Conservation (phyloP, 2,113 vertebrate genomes). For the Nothocercus julius region DNA sequence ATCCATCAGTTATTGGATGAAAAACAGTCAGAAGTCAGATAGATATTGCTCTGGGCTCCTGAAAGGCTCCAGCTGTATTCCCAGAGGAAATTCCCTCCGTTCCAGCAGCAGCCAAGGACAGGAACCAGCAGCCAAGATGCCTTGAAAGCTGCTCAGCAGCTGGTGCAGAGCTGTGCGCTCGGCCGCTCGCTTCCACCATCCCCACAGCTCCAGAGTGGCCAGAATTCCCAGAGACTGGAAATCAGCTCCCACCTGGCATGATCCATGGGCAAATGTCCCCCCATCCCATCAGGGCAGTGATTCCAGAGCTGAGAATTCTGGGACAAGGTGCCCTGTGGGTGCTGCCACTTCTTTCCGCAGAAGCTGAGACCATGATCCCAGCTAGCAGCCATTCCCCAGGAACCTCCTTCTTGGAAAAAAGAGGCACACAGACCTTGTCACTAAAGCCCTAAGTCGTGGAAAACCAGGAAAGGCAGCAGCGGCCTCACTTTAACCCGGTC, state of each 20-base stretch:
- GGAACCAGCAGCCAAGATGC: constrained; percentile 28
- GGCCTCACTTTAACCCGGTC: not conserved
- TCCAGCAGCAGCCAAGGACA: constrained; percentile 11
- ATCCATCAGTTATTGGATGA: not conserved
- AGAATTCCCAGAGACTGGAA: not conserved
- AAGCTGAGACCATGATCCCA: too few relatives aligned
- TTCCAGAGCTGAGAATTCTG: too few relatives aligned
- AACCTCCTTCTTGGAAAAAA: too few relatives aligned
- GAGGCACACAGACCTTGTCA: too few relatives aligned
- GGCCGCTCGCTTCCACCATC: not conserved
- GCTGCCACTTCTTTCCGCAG: too few relatives aligned
- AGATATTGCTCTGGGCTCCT: not conserved
- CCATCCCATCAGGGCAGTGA: too few relatives aligned
- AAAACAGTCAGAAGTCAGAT: not conserved
- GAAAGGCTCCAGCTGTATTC: constrained; percentile 36
- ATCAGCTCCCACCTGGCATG: not conserved
- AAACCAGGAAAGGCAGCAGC: not conserved
- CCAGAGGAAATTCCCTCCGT: constrained; percentile 19
- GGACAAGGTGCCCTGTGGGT: too few relatives aligned
- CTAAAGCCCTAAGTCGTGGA: not conserved
- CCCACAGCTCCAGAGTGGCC: not conserved
- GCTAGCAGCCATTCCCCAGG: too few relatives aligned
- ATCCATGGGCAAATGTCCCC: too few relatives aligned
- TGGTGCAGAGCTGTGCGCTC: not conserved
- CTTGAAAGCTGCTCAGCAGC: not conserved